phyloP scores from a whole-genome alignment of 2,797 vertebrate species.

The Liparis tanakae region DNA sequence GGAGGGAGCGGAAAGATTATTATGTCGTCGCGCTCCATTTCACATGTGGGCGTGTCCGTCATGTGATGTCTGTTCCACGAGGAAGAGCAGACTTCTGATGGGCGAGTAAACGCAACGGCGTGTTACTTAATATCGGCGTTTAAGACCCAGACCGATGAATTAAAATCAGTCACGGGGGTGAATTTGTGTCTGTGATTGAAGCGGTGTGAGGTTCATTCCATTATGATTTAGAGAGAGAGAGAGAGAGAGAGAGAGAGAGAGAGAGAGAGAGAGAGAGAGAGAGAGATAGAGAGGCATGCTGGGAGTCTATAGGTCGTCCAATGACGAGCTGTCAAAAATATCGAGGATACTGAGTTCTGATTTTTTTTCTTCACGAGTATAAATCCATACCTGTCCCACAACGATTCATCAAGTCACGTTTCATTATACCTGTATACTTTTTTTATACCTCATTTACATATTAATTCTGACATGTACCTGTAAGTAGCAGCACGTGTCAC shows the following conservation, averaged over 20 bases:
- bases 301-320: conserved; percentile 58
- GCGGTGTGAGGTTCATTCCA: conserved; percentile 27
- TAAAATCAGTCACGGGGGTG: conserved; percentile 15
- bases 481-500: conserved; percentile 36
- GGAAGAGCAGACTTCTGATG: conserved; percentile 19
- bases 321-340: conserved; percentile 74
- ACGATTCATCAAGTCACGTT: conserved; percentile 66
- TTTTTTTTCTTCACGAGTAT: conserved; percentile 28
- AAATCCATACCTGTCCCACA: conserved; percentile 60
- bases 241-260: conserved; percentile 33
- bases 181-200: conserved; percentile 34
- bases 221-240: conserved; percentile 59
- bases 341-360: conserved; percentile 58
- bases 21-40: conserved; percentile 14
- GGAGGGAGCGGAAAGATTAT: conserved; percentile 25
- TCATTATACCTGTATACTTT: conserved; percentile 45
- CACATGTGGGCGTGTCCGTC: conserved; percentile 37
- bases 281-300: conserved; percentile 3
- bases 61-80: conserved; percentile 25
- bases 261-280: conserved; percentile 40
- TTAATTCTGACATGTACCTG: conserved; percentile 19
- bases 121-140: conserved; percentile 14
- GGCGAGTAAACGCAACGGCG: conserved; percentile 2
- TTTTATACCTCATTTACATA: conserved; percentile 47
- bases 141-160: conserved; percentile 26